A percentile compares a stretch with the other conserved stretches of the same genome.
Conservation (phyloP, 64 coral and sea anemone genomes). For the Astreopora myriophthalma region DNA sequence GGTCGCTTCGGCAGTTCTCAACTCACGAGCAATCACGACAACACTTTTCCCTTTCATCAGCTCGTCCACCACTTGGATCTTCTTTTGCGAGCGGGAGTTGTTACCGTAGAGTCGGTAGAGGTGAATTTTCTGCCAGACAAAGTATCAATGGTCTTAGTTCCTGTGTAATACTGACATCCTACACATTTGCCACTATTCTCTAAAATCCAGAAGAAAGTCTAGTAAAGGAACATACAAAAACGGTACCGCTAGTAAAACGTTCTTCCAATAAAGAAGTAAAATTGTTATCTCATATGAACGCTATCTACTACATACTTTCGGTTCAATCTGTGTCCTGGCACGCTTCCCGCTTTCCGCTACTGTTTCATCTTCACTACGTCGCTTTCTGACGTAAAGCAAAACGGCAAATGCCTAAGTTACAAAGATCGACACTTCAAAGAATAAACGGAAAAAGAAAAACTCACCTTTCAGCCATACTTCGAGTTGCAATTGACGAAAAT, state of each 20-base stretch:
- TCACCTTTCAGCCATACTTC: not conserved
- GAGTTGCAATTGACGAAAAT: not conserved
- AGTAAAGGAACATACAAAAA: no score
- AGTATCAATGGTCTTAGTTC: not conserved
- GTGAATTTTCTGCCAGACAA: not conserved
- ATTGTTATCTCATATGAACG: no score
- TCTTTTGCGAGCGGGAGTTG: not conserved
- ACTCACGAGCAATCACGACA: not conserved
- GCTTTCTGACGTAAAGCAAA: not conserved
- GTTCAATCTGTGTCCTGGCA: no score
- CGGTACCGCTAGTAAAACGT: no score
- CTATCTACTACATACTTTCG: no score
- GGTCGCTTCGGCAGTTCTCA: not conserved
- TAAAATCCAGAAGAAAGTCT: no score
- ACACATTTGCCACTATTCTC: no score
- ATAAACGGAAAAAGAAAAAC: not conserved
- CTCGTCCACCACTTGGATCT: not conserved
- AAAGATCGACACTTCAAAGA: not conserved
- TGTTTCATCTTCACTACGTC: not conserved
- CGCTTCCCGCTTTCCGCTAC: no score
- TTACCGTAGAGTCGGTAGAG: slow-evolving; percentile 14
- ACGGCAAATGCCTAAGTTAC: not conserved
- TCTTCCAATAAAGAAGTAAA: no score
- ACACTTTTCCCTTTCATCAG: not conserved
- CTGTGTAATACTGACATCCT: no score